Evolutionary conservation across 2,113 vertebrate species (phyloP).

Genomic region (Brachyhypopomus gauderio): DNA sequence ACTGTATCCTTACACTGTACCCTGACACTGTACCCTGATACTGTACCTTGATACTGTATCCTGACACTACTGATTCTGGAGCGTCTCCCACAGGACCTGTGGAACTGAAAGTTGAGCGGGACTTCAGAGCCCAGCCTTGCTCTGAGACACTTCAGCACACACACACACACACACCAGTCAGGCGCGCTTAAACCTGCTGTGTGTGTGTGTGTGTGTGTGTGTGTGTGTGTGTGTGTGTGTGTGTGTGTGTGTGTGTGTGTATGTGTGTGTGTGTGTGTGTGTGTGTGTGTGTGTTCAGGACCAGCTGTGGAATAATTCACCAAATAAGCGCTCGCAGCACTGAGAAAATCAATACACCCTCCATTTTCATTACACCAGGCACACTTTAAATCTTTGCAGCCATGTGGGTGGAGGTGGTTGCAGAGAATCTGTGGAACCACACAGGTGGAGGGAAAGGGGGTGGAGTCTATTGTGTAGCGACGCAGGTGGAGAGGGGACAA

Average conservation of each 20-base stretch:
- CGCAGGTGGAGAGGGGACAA: not conserved
- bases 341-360: constrained; percentile 30
- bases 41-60: too few relatives aligned
- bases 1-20: too few relatives aligned
- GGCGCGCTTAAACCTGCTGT: constrained; percentile 10
- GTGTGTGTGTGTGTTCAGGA: constrained; percentile 4
- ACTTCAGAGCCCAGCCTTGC: constrained; percentile 46
- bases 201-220: not conserved
- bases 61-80: not conserved
- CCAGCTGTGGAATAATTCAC: constrained; percentile 27
- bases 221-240: not conserved
- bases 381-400: constrained; percentile 27
- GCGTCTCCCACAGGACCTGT: constrained; percentile 12
- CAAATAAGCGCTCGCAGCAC: constrained; percentile 16
- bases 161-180: constrained; percentile 29
- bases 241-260: not conserved
- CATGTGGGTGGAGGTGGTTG: not conserved
- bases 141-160: constrained; percentile 30
- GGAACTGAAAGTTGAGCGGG: constrained; percentile 45
- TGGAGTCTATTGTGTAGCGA: not conserved
- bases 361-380: constrained; percentile 40
- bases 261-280: not conserved
- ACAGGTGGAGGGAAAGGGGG: not conserved
- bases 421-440: not conserved
- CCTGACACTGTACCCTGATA: too few relatives aligned